Conservation (phyloP, 2,797 vertebrate species). For the Vipera latastei region DNA sequence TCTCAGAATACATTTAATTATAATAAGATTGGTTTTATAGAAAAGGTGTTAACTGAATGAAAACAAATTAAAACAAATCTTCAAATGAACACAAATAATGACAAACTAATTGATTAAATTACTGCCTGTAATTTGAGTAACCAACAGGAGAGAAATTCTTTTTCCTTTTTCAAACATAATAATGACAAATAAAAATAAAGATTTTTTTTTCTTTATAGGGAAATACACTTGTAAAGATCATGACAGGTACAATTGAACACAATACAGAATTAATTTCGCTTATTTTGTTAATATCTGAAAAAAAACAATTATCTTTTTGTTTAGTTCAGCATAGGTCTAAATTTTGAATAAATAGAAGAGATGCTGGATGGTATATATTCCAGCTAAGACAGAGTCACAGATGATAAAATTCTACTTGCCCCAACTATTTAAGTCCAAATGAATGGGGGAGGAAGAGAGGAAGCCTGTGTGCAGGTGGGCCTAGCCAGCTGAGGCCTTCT, state of each 20-base stretch:
- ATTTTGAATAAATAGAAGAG: neutral
- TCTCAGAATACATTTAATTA: conserved; percentile 17
- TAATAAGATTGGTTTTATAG: neutral
- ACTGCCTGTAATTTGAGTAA: neutral
- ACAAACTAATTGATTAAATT: neutral
- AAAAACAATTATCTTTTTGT: neutral
- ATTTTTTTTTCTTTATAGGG: neutral
- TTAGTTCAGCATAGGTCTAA: neutral
- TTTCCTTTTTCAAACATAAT: neutral
- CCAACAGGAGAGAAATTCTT: neutral
- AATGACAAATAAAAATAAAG: neutral
- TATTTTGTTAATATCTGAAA: neutral
- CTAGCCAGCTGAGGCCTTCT: too few species aligned
- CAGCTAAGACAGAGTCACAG: neutral
- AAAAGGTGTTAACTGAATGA: conserved; percentile 1
- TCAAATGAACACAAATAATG: neutral
- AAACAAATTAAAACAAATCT: conserved; percentile 6
- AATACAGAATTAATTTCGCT: neutral
- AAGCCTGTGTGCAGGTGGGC: too few species aligned
- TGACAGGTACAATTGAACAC: neutral
- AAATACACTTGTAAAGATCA: neutral
- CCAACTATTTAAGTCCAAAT: neutral
- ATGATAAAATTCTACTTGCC: neutral
- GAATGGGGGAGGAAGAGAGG: too few species aligned
- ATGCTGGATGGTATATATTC: neutral